Percentiles rank a stretch among this genome's conserved stretches.
Conservation (phyloP, 1,140 invertebrate genomes). For the Trichonephila clavipes region DNA sequence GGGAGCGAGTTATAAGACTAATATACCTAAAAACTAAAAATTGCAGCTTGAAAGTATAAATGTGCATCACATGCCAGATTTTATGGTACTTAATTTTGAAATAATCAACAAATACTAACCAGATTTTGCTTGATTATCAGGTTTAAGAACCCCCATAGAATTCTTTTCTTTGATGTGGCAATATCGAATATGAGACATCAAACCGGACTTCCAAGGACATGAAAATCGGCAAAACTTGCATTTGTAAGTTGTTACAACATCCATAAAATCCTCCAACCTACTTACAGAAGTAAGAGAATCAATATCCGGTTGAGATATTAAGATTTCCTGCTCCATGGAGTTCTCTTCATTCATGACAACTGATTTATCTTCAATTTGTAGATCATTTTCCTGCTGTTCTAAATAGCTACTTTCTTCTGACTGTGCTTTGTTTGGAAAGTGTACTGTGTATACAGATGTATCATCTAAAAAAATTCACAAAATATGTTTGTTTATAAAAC, state of each 20-base stretch:
- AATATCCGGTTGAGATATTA: slow-evolving; percentile 33
- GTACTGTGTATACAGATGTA: slow-evolving; percentile 49
- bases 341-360: neutral
- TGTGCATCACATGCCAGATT: no score
- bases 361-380: slow-evolving; percentile 5
- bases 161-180: slow-evolving; percentile 78
- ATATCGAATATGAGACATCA: slow-evolving; percentile 79
- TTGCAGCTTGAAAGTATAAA: no score
- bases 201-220: slow-evolving; percentile 77
- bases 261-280: slow-evolving; percentile 79
- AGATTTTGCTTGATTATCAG: slow-evolving; percentile 12
- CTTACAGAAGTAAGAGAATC: slow-evolving; percentile 10
- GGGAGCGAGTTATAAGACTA: no score
- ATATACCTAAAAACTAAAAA: no score
- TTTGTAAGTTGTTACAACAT: slow-evolving; percentile 80
- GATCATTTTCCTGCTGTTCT: neutral
- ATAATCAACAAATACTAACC: neutral
- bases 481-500: no score
- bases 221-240: slow-evolving; percentile 80
- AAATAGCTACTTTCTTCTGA: slow-evolving; percentile 12
- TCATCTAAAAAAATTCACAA: slow-evolving; percentile 27
- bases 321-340: slow-evolving; percentile 20
- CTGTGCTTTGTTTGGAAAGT: slow-evolving; percentile 42
- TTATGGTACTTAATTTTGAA: no score
- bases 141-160: slow-evolving; percentile 43